A percentile compares a stretch with the other conserved stretches of the same genome.
phyloP scores from a whole-genome alignment of 1,140 invertebrate genomes.

The Panulirus ornatus region DNA sequence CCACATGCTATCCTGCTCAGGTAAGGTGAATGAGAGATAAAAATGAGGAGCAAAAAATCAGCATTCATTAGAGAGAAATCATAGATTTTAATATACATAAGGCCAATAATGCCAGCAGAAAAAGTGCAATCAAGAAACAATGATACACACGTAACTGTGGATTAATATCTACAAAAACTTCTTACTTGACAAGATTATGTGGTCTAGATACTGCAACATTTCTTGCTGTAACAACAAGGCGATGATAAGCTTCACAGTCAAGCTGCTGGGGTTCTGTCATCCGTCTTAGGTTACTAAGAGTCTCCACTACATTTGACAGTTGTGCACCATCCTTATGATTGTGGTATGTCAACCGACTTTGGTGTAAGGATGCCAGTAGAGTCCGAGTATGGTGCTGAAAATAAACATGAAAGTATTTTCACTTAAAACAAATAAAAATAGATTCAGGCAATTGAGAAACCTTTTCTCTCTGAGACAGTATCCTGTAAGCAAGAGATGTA shows the following conservation, averaged over 20 bases:
- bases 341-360: constrained; percentile 86
- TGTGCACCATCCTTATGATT: constrained; percentile 84
- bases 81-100: too few relatives aligned
- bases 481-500: too few relatives aligned
- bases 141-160: not conserved
- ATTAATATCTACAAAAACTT: constrained; percentile 80
- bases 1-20: too few relatives aligned
- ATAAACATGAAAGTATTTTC: too few relatives aligned
- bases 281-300: constrained; percentile 84
- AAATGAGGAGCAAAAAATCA: too few relatives aligned
- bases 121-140: not conserved
- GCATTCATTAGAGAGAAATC: too few relatives aligned
- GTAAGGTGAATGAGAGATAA: too few relatives aligned
- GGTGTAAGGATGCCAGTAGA: constrained; percentile 89
- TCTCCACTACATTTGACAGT: constrained; percentile 82
- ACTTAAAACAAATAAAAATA: too few relatives aligned
- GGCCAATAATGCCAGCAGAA: too few relatives aligned
- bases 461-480: too few relatives aligned
- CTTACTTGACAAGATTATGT: constrained; percentile 88
- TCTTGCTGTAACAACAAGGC: constrained; percentile 89
- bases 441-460: too few relatives aligned
- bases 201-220: constrained; percentile 91
- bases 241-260: constrained; percentile 94
- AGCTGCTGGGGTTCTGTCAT: constrained; percentile 82
- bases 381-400: constrained; percentile 78